Conservation (phyloP, 2,113 vertebrate genomes). For the Oncorhynchus mykiss region DNA sequence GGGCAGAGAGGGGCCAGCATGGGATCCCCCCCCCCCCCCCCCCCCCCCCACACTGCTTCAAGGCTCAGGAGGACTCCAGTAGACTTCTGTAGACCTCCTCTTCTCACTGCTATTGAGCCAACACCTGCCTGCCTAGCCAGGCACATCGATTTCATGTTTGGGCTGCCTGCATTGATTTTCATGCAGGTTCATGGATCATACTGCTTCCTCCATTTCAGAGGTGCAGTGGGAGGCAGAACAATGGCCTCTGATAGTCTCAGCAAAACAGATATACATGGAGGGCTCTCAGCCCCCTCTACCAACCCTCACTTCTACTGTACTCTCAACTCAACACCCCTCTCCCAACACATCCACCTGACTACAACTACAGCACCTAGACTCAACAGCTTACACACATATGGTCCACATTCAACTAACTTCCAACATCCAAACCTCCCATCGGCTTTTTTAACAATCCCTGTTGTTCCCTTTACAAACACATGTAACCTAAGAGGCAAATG, state of each 20-base stretch:
- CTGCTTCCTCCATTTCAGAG: constrained; percentile 55
- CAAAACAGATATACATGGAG: constrained; percentile 37
- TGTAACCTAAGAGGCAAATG: constrained; percentile 26
- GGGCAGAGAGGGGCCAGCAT: no score
- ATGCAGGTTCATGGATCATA: constrained; percentile 67
- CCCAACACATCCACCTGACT: constrained; percentile 18
- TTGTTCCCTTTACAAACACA: constrained; percentile 31
- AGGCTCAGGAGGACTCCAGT: constrained; percentile 13
- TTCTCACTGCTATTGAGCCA: constrained; percentile 24
- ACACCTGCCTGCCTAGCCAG: constrained; percentile 33
- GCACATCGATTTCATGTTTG: constrained; percentile 71
- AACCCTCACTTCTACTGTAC: no score
- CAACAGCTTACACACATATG: background rate
- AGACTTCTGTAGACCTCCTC: constrained; percentile 18
- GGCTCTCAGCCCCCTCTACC: constrained; percentile 10
- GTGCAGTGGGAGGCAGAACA: constrained; percentile 58
- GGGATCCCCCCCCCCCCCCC: background rate
- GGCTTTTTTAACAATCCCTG: constrained; percentile 20
- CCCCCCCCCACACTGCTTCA: background rate
- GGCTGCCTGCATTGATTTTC: constrained; percentile 73
- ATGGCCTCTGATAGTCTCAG: constrained; percentile 62
- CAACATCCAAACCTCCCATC: background rate
- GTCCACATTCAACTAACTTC: background rate
- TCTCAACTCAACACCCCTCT: constrained; percentile 13
- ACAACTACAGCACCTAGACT: constrained; percentile 20